Evolutionary conservation across 1,140 invertebrate genomes (phyloP).

Genomic region (Nylanderia fulva): DNA sequence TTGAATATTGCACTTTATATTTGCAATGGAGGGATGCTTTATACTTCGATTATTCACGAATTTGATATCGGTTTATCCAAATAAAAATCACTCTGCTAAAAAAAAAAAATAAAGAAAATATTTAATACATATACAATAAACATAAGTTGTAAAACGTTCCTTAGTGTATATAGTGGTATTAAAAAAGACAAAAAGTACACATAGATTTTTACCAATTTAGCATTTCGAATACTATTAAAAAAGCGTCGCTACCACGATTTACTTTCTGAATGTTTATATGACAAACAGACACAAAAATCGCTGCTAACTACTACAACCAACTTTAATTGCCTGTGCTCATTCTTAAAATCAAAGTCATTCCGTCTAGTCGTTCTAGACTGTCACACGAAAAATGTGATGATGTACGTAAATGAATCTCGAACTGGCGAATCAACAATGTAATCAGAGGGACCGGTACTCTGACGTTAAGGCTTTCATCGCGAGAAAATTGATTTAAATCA

Average conservation of each 20-base stretch:
- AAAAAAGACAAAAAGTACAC: no score
- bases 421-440: background rate
- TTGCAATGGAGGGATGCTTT: conserved; percentile 84
- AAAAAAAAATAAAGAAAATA: conserved; percentile 67
- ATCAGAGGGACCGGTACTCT: conserved; percentile 8
- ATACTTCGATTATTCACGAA: conserved; percentile 69
- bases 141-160: no score
- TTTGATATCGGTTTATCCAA: conserved; percentile 71
- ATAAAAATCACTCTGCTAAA: conserved; percentile 80
- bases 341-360: background rate
- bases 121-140: conserved; percentile 64
- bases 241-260: conserved; percentile 10
- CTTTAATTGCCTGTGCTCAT: background rate
- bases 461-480: conserved; percentile 61
- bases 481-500: conserved; percentile 64
- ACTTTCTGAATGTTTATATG: background rate
- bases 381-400: background rate
- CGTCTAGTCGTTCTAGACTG: background rate
- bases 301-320: background rate
- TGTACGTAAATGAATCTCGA: conserved; percentile 17
- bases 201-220: no score
- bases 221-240: conserved; percentile 35
- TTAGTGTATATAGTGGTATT: no score
- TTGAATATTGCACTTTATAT: conserved; percentile 83
- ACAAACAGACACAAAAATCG: conserved; percentile 12